phyloP scores from a whole-genome alignment of 2,888 invertebrate species.

The Amblyteles armatorius region DNA sequence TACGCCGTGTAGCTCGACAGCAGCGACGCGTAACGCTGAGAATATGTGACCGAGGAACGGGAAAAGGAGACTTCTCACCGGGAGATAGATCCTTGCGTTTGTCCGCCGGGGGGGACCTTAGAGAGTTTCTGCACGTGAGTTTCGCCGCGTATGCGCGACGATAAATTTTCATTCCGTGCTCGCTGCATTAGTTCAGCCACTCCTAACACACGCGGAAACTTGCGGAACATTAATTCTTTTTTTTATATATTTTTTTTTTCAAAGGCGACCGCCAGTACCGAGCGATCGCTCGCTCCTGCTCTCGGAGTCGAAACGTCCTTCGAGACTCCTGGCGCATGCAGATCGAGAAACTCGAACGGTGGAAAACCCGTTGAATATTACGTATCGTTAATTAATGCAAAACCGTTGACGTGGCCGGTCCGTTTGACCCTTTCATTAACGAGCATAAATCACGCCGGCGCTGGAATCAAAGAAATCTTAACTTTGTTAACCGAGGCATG shows the following conservation, averaged over 20 bases:
- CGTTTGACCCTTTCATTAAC: conserved; percentile 49
- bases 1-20: conserved; percentile 32
- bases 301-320: conserved; percentile 40
- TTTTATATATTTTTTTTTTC: conserved; percentile 35
- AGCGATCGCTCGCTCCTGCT: conserved; percentile 2
- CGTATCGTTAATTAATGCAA: conserved; percentile 44
- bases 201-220: conserved; percentile 75
- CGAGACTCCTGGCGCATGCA: conserved; percentile 37
- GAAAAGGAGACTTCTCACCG: conserved; percentile 27
- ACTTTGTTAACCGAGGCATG: conserved; percentile 37
- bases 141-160: conserved; percentile 61
- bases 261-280: conserved; percentile 9
- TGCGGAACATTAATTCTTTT: conserved; percentile 63
- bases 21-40: conserved; percentile 46
- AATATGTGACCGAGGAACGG: conserved; percentile 35
- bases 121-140: conserved; percentile 5
- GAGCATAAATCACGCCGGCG: conserved; percentile 43
- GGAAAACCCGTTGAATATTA: conserved; percentile 34
- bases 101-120: background rate
- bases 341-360: conserved; percentile 7
- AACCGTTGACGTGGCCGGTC: conserved; percentile 35
- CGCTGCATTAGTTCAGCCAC: conserved; percentile 70
- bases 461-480: conserved; percentile 2
- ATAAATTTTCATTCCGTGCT: conserved; percentile 79
- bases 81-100: conserved; percentile 17